Conservation (phyloP, 1,140 invertebrate genomes). For the Homarus americanus region DNA sequence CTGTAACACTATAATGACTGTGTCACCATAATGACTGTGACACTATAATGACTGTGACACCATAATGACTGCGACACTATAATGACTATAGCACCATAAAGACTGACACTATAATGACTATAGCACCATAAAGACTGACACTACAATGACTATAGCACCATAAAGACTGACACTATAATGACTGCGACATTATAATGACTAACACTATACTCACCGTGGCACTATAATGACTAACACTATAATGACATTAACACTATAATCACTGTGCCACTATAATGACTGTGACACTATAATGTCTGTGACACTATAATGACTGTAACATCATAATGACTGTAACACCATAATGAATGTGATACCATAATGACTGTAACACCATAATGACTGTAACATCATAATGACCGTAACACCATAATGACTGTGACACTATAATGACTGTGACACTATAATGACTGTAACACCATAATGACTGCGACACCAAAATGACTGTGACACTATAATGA, state of each 20-base stretch:
- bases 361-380: background rate
- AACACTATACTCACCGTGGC: too few species aligned
- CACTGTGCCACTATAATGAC: background rate
- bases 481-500: background rate
- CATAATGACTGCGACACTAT: background rate
- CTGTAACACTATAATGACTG: background rate
- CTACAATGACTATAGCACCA: background rate
- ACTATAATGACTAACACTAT: background rate
- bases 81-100: background rate
- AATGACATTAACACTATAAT: background rate
- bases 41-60: too few species aligned
- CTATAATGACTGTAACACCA: slow-evolving; percentile 6
- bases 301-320: background rate
- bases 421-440: slow-evolving; percentile 16
- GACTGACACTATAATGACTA: slow-evolving; percentile 18
- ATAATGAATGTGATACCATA: background rate
- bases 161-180: slow-evolving; percentile 4
- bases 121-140: background rate
- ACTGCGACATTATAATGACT: background rate
- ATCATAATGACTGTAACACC: background rate
- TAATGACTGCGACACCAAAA: background rate
- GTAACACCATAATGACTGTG: background rate
- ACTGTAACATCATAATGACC: slow-evolving; percentile 20
- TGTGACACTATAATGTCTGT: slow-evolving; percentile 5
- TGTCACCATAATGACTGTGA: too few species aligned